These are phyloP conservation scores for Hyppa rectilinea DNA, from an alignment of 2,888 invertebrate genomes.

Conservation along the genomic window DNA sequence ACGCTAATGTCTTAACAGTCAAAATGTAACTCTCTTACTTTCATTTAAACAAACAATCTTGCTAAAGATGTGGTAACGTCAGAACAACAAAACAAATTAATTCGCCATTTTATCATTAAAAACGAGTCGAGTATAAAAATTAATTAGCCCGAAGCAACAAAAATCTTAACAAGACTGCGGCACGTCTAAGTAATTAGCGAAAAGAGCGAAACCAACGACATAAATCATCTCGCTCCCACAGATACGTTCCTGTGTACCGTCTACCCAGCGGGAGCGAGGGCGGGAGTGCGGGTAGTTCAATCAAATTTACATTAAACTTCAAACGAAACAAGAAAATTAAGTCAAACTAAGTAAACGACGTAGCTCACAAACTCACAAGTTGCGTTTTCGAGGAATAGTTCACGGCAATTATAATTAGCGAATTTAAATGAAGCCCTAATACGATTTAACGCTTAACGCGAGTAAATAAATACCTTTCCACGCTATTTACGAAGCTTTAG, in stretches of 20 bases:
- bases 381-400: conserved; percentile 15
- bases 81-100: not conserved
- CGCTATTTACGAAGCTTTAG: conserved; percentile 8
- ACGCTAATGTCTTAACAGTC: not conserved
- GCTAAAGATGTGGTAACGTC: conserved; percentile 4
- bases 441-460: conserved; percentile 27
- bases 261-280: conserved; percentile 5
- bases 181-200: conserved; percentile 77
- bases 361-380: conserved; percentile 34
- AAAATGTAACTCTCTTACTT: not conserved
- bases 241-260: conserved; percentile 52
- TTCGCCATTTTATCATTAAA: conserved; percentile 31
- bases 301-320: conserved; percentile 61
- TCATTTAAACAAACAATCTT: not conserved
- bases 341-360: conserved; percentile 55
- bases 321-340: conserved; percentile 65
- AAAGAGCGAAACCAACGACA: conserved; percentile 71
- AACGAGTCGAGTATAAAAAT: conserved; percentile 48
- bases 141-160: conserved; percentile 68
- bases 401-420: conserved; percentile 28
- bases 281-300: conserved; percentile 40
- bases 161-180: conserved; percentile 73
- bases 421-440: conserved; percentile 26
- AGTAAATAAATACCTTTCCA: conserved; percentile 4
- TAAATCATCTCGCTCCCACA: conserved; percentile 73